These are phyloP conservation scores for Whitmania pigra DNA, from an alignment of 1,140 invertebrate genomes.

Conservation along the genomic window DNA sequence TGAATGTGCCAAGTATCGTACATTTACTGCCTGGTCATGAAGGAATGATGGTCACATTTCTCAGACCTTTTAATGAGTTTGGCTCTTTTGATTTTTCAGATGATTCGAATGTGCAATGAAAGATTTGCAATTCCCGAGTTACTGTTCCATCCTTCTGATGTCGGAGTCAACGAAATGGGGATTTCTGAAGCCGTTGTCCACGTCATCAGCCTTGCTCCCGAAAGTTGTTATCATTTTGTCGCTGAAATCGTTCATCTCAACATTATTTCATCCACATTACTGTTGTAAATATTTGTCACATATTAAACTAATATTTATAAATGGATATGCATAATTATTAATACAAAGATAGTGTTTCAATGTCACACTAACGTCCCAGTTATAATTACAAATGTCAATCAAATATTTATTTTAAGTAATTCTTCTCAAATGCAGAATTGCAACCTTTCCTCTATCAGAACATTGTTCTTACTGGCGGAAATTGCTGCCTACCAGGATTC, in stretches of 20 bases:
- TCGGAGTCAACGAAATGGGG: conserved; percentile 86
- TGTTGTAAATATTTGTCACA: neutral
- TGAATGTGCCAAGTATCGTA: too few species aligned
- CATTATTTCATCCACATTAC: neutral
- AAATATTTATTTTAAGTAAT: neutral
- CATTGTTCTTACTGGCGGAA: conserved; percentile 84
- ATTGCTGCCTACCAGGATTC: conserved; percentile 59
- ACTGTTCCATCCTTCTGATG: conserved; percentile 84
- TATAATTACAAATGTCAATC: neutral
- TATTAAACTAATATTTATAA: too few species aligned
- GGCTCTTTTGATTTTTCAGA: conserved; percentile 48
- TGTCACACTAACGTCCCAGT: too few species aligned
- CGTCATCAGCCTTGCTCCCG: conserved; percentile 30
- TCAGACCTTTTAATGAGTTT: neutral
- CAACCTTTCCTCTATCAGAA: conserved; percentile 72
- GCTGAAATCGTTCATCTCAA: neutral
- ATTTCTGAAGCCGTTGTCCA: conserved; percentile 72
- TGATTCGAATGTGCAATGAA: conserved; percentile 70
- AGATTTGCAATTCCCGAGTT: conserved; percentile 81
- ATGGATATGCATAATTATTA: too few species aligned
- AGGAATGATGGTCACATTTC: too few species aligned
- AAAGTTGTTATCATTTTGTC: conserved; percentile 19
- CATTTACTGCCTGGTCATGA: too few species aligned
- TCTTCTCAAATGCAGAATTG: conserved; percentile 46
- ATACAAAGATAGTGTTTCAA: too few species aligned